Conservation (phyloP, 2,888 invertebrate species). For the Gastracanthus pulcherrimus region DNA sequence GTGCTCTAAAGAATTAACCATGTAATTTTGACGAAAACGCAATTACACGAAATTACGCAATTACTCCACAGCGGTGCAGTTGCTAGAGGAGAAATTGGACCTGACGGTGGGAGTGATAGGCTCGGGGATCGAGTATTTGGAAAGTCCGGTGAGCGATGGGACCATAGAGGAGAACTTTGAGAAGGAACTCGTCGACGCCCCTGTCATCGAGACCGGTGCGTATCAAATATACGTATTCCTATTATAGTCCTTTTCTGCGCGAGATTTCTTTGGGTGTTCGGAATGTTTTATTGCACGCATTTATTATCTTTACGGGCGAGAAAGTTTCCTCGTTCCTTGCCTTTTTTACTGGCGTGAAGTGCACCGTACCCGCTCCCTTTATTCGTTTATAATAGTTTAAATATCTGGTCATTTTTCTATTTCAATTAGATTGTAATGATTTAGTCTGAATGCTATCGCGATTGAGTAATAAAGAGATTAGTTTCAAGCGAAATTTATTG, state of each 20-base stretch:
- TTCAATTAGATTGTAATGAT: too few relatives aligned
- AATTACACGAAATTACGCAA: background rate
- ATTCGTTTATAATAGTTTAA: too few relatives aligned
- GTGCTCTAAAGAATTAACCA: too few relatives aligned
- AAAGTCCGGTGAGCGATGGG: slow-evolving; percentile 89
- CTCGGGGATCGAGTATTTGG: slow-evolving; percentile 78
- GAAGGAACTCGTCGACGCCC: slow-evolving; percentile 87
- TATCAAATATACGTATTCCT: slow-evolving; percentile 59
- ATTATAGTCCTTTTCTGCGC: background rate
- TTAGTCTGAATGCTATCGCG: too few relatives aligned
- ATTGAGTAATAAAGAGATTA: too few relatives aligned
- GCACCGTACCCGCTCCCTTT: too few relatives aligned
- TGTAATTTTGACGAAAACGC: too few relatives aligned
- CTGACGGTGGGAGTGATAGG: slow-evolving; percentile 70
- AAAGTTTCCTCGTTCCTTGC: background rate
- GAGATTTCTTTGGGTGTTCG: background rate
- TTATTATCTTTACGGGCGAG: slow-evolving; percentile 8
- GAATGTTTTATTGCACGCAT: background rate
- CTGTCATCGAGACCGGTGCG: slow-evolving; percentile 77
- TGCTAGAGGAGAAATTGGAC: slow-evolving; percentile 76
- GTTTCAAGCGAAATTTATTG: too few relatives aligned
- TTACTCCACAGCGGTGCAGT: slow-evolving; percentile 67
- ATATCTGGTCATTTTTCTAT: too few relatives aligned
- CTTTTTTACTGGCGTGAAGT: background rate
- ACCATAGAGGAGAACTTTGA: slow-evolving; percentile 95